Evolutionary conservation across 2,113 vertebrate species (phyloP), one percentile per base, ranked within the genome.

Genomic region (Calonectris borealis): DNA sequence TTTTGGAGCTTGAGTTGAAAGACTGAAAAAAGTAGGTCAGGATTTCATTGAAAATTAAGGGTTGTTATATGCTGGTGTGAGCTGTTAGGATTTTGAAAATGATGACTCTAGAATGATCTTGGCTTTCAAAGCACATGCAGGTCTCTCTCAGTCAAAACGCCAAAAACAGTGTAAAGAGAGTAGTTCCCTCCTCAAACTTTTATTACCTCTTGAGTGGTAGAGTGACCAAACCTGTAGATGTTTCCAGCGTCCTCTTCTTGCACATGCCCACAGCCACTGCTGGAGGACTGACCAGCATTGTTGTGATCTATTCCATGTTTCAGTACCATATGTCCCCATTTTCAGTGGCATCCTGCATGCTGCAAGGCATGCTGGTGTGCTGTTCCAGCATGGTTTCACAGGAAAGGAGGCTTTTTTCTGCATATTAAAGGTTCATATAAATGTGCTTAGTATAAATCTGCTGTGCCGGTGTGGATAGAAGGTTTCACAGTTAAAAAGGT

Each of bases 281-380:
- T 58, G 70, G 17, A 65, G 38, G 44, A 70, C 55, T 46, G 29
- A 58, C 38, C 2, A 13, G 34, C 11, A 16, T 69, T 4, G 0
- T 14, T 16, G 44, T 58, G 76, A 69, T 18, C 34, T 55, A 3
- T 54, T 72, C 29, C 4, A 1, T 34, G 24, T 36, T 70, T 84
- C 34, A 32, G 34, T 32, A n/a, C 31, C 0, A 0, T 70, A 44
- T 7, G 13, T 24, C 21, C 51, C 57, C 4, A 20, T 64, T 65
- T 18, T 36, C 42, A 31, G 0, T 12, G 54, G n/a, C 44, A 54
- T 42, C 16, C 62, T 46, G 14, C 31, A 20, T 1, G 4, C 46
- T 60, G 27, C 27, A n/a, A 19, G 40, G 48, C 27, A 4, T 46
- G 46, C 55, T 65, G 38, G 14, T 58, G 13, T 81, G 69, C 29